Evolutionary conservation across 2,113 vertebrate species (phyloP).

Genomic region (Brachionichthys hirsutus): DNA sequence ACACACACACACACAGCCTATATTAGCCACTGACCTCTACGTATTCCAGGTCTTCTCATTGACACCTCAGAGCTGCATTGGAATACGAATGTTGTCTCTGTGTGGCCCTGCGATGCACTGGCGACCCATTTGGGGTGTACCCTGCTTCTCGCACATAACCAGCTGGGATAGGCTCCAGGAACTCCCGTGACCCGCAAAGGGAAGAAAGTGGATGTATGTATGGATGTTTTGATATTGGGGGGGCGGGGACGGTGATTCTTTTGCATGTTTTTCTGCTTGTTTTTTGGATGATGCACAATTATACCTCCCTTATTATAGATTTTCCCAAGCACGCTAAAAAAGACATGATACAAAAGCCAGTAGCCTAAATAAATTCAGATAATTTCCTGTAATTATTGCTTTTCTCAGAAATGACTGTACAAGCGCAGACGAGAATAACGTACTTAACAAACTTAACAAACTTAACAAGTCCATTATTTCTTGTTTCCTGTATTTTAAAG

Average conservation of each 20-base stretch:
- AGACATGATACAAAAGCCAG: no score
- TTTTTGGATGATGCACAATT: not conserved
- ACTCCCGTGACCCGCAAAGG: no score
- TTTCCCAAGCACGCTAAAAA: not conserved
- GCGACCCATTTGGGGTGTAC: no score
- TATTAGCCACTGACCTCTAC: slow-evolving; percentile 66
- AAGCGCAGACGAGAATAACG: not conserved
- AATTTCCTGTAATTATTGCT: no score
- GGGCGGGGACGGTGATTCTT: not conserved
- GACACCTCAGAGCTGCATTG: slow-evolving; percentile 44
- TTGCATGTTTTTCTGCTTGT: slow-evolving; percentile 5
- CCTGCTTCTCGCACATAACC: no score
- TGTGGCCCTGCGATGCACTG: no score
- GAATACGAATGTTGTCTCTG: no score
- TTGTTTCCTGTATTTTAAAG: slow-evolving; percentile 8
- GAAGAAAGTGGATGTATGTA: no score
- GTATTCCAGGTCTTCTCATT: slow-evolving; percentile 49
- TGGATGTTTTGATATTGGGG: slow-evolving; percentile 57
- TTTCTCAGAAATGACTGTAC: not conserved
- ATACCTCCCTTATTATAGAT: not conserved
- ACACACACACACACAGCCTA: slow-evolving; percentile 45
- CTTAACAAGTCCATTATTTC: not conserved
- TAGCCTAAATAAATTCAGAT: slow-evolving; percentile 1
- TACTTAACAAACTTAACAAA: no score
- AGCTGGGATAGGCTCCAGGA: no score